Evolutionary conservation across 30 jellyfish, hydroid and myxozoan genomes (phyloP).

Genomic region (Aurelia sp.): DNA sequence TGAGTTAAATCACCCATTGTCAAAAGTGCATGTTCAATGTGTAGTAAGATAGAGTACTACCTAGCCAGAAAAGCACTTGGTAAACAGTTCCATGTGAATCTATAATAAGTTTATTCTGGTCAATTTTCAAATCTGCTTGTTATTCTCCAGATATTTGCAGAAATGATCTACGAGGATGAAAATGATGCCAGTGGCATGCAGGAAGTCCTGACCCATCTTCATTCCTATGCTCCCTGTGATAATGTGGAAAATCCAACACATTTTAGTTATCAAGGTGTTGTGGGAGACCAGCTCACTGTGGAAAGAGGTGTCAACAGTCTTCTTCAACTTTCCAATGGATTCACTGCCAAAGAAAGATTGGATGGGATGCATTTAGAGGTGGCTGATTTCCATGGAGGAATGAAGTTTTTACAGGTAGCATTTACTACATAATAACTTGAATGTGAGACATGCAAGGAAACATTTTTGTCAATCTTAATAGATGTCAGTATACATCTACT

Average conservation of each 20-base stretch:
- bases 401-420: constrained; percentile 58
- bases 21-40: too few species aligned
- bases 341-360: constrained; percentile 13
- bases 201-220: too few species aligned
- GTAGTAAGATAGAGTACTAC: too few species aligned
- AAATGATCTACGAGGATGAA: constrained; percentile 31
- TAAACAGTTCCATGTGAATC: too few species aligned
- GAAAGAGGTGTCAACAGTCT: constrained; percentile 14
- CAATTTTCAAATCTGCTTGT: too few species aligned
- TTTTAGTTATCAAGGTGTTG: constrained; percentile 17
- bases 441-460: neutral
- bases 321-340: constrained; percentile 41
- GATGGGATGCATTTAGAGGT: constrained; percentile 56
- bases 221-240: too few species aligned
- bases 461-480: constrained; percentile 1
- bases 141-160: too few species aligned
- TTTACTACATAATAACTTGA: neutral
- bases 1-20: neutral
- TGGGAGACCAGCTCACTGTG: constrained; percentile 41
- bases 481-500: neutral
- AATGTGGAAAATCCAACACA: neutral
- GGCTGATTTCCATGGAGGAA: constrained; percentile 66
- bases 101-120: too few species aligned
- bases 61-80: too few species aligned
- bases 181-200: constrained; percentile 38